Evolutionary conservation across 1,140 invertebrate genomes (phyloP).

Genomic region (Drosophila simulans): DNA sequence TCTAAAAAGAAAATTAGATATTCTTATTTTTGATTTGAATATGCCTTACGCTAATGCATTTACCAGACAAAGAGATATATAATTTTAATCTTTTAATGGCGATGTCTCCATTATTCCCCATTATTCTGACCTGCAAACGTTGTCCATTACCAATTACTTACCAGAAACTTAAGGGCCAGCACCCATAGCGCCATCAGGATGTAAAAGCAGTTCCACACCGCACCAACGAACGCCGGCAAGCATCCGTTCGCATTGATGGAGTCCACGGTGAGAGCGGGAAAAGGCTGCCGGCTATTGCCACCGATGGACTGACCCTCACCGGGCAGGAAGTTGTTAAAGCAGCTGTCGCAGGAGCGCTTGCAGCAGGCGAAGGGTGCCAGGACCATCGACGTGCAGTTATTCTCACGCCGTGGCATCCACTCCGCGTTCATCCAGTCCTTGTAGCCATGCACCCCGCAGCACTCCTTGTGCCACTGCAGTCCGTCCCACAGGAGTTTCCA

Average conservation of each 20-base stretch:
- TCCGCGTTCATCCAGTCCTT: slow-evolving; percentile 78
- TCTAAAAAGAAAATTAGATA: slow-evolving; percentile 18
- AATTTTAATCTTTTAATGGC: too few relatives aligned
- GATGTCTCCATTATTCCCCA: too few relatives aligned
- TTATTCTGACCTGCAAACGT: too few relatives aligned
- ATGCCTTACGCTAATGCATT: too few relatives aligned
- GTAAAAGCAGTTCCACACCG: slow-evolving; percentile 56
- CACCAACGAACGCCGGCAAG: slow-evolving; percentile 39
- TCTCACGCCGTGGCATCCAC: slow-evolving; percentile 65
- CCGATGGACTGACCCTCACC: slow-evolving; percentile 1
- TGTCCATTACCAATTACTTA: slow-evolving; percentile 21
- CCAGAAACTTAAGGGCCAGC: slow-evolving; percentile 62
- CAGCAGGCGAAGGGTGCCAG: slow-evolving; percentile 73
- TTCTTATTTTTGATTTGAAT: too few relatives aligned
- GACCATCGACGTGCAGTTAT: slow-evolving; percentile 10
- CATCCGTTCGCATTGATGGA: slow-evolving; percentile 66
- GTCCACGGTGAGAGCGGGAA: slow-evolving; percentile 52
- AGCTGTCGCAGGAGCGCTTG: slow-evolving; percentile 34
- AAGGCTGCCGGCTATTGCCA: slow-evolving; percentile 1
- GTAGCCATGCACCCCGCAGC: slow-evolving; percentile 74
- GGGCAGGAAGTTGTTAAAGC: slow-evolving; percentile 31
- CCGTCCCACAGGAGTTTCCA: slow-evolving; percentile 81
- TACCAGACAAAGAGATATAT: too few relatives aligned
- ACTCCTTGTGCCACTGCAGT: slow-evolving; percentile 68
- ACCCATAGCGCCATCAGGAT: slow-evolving; percentile 51